Percentiles rank a stretch among this genome's conserved stretches.
Evolutionary conservation across 1,140 invertebrate species (phyloP).

Genomic region (Ladona fulva): DNA sequence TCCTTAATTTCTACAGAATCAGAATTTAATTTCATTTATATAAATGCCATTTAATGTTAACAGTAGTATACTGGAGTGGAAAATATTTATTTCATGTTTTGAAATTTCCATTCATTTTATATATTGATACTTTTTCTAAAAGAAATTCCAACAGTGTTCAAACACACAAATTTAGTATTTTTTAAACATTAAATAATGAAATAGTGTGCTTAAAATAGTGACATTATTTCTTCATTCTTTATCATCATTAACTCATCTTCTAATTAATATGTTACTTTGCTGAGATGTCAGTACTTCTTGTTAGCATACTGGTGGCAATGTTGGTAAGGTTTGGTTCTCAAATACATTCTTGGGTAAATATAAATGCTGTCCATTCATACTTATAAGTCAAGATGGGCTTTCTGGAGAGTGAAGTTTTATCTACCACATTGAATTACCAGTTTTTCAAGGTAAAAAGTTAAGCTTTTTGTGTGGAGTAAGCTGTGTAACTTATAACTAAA

Average conservation of each 20-base stretch:
- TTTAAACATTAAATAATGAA: too few relatives aligned
- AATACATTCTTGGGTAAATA: not conserved
- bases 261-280: not conserved
- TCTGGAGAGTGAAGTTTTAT: not conserved
- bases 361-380: not conserved
- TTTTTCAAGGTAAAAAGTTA: not conserved
- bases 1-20: too few relatives aligned
- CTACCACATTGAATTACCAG: not conserved
- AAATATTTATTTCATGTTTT: too few relatives aligned
- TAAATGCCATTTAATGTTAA: too few relatives aligned
- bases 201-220: too few relatives aligned
- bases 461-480: not conserved
- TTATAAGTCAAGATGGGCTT: not conserved
- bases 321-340: not conserved
- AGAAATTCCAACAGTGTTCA: too few relatives aligned
- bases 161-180: too few relatives aligned
- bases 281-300: not conserved
- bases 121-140: too few relatives aligned
- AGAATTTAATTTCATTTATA: too few relatives aligned
- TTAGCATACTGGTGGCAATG: not conserved
- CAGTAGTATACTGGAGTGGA: too few relatives aligned
- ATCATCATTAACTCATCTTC: not conserved
- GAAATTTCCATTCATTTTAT: too few relatives aligned
- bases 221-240: not conserved
- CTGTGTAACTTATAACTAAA: not conserved